Conservation (phyloP, 37 sponge, comb jelly and placozoan species). For the Halisarca cf. caerulea region DNA sequence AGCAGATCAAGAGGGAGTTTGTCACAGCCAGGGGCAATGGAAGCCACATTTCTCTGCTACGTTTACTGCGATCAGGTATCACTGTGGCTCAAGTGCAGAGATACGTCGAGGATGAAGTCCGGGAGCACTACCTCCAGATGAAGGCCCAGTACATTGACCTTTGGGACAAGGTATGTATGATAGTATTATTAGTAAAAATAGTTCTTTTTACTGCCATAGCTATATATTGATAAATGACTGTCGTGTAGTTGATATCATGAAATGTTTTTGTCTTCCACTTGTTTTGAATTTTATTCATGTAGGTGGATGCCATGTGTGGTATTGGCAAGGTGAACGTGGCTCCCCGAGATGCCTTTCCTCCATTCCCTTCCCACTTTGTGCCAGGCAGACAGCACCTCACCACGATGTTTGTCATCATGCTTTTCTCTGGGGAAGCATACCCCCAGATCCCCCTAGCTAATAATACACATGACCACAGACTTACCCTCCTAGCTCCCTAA, state of each 20-base stretch:
- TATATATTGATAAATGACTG: not conserved
- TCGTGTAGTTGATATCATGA: not conserved
- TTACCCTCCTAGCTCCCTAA: no score
- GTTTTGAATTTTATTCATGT: slow-evolving; percentile 44
- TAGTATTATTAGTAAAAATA: not conserved
- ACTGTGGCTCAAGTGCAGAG: slow-evolving; percentile 23
- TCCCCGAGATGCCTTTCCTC: slow-evolving; percentile 53
- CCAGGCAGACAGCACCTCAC: slow-evolving; percentile 37
- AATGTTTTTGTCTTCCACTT: not conserved
- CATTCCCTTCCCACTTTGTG: slow-evolving; percentile 41
- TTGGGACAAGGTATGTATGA: slow-evolving; percentile 54
- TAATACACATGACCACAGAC: no score
- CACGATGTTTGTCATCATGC: slow-evolving; percentile 25
- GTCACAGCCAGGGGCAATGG: slow-evolving; percentile 5
- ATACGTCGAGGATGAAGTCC: slow-evolving; percentile 31
- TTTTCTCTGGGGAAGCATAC: no score
- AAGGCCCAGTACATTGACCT: slow-evolving; percentile 41
- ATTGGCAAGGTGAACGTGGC: slow-evolving; percentile 57
- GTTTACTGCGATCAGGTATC: not conserved
- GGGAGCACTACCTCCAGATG: slow-evolving; percentile 40
- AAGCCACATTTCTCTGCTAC: slow-evolving; percentile 18
- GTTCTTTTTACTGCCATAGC: not conserved
- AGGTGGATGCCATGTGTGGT: slow-evolving; percentile 61
- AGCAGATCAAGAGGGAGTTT: slow-evolving; percentile 10
- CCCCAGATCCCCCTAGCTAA: no score